These are phyloP conservation scores for Doryteuthis pealeii DNA, from an alignment of 1,140 invertebrate genomes.

Conservation along the genomic window DNA sequence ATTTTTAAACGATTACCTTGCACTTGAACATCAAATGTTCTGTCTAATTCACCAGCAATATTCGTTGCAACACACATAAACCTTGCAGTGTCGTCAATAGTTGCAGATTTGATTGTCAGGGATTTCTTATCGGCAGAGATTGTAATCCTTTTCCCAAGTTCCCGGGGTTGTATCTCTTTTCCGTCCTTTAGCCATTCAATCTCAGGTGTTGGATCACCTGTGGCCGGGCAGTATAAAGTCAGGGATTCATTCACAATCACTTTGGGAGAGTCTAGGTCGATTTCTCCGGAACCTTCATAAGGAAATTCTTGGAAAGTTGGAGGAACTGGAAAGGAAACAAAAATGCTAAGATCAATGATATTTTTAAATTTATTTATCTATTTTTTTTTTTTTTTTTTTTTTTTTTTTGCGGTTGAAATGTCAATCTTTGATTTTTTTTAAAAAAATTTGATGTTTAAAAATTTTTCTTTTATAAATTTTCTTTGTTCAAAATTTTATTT, in stretches of 20 bases:
- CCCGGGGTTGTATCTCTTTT: conserved; percentile 25
- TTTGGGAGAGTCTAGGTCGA: conserved; percentile 25
- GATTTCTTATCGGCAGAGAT: conserved; percentile 40
- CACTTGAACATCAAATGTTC: conserved; percentile 50
- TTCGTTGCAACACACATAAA: conserved; percentile 62
- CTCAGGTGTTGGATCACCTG: conserved; percentile 59
- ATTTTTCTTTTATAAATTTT: too few relatives aligned
- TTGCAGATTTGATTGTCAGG: conserved; percentile 41
- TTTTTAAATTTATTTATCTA: too few relatives aligned
- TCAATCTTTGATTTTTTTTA: too few relatives aligned
- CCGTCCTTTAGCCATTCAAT: conserved; percentile 61
- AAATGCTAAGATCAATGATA: conserved; percentile 2
- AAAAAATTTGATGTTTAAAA: too few relatives aligned
- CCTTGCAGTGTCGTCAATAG: conserved; percentile 57
- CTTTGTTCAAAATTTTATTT: too few relatives aligned
- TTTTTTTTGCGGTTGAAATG: too few relatives aligned
- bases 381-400: too few relatives aligned
- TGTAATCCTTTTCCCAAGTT: conserved; percentile 27
- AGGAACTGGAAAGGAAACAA: conserved; percentile 36
- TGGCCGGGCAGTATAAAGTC: conserved; percentile 55
- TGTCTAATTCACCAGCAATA: conserved; percentile 55
- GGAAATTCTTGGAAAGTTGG: conserved; percentile 34
- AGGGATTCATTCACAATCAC: conserved; percentile 42
- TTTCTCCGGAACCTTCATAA: conserved; percentile 11
- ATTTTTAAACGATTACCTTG: too few relatives aligned